Conservation (phyloP, 2,797 vertebrate species). For the Cynopterus sphinx region DNA sequence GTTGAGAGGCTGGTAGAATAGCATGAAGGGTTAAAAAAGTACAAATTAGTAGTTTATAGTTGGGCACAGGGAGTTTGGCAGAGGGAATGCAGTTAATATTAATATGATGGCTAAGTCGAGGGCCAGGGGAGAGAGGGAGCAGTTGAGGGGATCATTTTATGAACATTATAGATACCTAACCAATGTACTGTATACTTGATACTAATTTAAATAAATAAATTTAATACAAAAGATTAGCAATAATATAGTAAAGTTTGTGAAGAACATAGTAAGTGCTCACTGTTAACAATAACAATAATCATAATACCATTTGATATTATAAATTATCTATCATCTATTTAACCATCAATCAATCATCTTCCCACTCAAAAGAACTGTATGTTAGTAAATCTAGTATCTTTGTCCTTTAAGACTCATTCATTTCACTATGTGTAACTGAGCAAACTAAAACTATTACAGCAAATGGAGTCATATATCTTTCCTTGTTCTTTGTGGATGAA, state of each 20-base stretch:
- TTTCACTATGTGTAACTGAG: neutral
- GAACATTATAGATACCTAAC: no score
- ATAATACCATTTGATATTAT: neutral
- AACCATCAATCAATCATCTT: neutral
- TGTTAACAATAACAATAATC: neutral
- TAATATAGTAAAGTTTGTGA: neutral
- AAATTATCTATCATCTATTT: neutral
- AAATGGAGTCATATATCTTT: neutral
- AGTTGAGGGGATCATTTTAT: no score
- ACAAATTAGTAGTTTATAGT: no score
- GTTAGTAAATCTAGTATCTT: neutral
- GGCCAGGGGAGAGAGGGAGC: no score
- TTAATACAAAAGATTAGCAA: neutral
- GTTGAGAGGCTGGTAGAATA: no score
- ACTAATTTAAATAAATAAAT: no score
- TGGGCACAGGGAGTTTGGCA: no score
- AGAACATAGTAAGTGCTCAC: neutral
- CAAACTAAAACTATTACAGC: neutral
- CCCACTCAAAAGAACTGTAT: neutral
- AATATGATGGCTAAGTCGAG: no score
- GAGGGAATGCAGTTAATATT: no score
- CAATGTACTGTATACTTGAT: no score
- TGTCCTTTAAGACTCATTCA: neutral
- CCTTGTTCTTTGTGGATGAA: constrained; percentile 12
- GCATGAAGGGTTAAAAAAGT: no score